Percentiles rank a stretch among this genome's conserved stretches.
Evolutionary conservation across 2,888 invertebrate genomes (phyloP).

Genomic region (Drosophila yooni): DNA sequence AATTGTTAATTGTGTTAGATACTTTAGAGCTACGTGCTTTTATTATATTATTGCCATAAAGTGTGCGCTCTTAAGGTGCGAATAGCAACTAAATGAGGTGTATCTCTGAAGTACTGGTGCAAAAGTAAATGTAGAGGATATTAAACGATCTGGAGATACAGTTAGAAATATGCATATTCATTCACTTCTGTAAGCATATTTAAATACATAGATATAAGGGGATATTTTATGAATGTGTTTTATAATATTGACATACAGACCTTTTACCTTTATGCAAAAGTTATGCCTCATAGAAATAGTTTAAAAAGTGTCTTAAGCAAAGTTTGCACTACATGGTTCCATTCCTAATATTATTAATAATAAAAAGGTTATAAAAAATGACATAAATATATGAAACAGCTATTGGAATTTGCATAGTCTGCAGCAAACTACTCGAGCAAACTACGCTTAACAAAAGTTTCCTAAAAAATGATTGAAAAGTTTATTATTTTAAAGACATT

Average conservation of each 20-base stretch:
- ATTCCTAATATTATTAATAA: conserved; percentile 1
- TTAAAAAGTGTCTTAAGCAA: neutral
- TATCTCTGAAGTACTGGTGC: neutral
- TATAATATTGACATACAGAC: neutral
- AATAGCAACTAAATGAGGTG: neutral
- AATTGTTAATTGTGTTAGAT: conserved; percentile 14
- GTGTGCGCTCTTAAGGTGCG: no score
- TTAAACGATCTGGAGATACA: neutral
- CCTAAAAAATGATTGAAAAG: conserved; percentile 61
- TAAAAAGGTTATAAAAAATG: neutral
- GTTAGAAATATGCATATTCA: neutral
- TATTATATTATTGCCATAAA: neutral
- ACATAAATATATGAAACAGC: neutral
- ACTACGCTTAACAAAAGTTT: conserved; percentile 30
- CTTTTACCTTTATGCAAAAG: no score
- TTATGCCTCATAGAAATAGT: neutral
- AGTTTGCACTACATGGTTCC: no score
- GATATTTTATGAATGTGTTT: neutral
- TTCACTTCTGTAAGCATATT: neutral
- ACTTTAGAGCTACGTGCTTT: neutral
- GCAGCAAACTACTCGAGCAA: conserved; percentile 14
- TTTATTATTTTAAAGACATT: conserved; percentile 32
- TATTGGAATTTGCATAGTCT: conserved; percentile 2
- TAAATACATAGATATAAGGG: neutral
- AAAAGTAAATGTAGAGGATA: neutral